Conservation (phyloP, 64 coral and sea anemone genomes). For the Anthopleura sola region DNA sequence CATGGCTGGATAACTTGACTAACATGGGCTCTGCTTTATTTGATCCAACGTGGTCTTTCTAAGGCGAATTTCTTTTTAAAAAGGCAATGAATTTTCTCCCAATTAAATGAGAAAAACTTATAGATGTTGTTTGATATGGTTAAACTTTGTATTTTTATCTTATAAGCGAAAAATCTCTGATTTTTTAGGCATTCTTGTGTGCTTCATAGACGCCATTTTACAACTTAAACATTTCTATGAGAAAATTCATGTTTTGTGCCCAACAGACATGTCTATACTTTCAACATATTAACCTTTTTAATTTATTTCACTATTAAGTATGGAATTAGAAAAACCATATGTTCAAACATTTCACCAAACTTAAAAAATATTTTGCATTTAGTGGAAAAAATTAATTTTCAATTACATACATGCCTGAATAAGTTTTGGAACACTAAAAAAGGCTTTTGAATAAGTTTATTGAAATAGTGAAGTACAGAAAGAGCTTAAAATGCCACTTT, state of each 20-base stretch:
- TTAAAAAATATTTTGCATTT: neutral
- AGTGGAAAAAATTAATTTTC: neutral
- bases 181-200: neutral
- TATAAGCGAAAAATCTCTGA: neutral
- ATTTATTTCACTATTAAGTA: neutral
- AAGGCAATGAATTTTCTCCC: neutral
- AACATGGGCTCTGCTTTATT: constrained; percentile 1
- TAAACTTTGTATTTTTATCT: neutral
- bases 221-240: neutral
- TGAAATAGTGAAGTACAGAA: neutral
- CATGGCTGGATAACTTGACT: neutral
- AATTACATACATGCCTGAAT: neutral
- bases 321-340: neutral
- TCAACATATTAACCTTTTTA: neutral
- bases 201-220: neutral
- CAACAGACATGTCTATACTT: neutral
- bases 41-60: neutral
- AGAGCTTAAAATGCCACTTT: neutral
- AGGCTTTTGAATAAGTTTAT: neutral
- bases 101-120: neutral
- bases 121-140: neutral
- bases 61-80: neutral
- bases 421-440: neutral
- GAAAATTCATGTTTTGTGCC: neutral
- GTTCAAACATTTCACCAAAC: neutral